Conservation (phyloP, 2,113 vertebrate genomes). For the Manacus vitellinus region DNA sequence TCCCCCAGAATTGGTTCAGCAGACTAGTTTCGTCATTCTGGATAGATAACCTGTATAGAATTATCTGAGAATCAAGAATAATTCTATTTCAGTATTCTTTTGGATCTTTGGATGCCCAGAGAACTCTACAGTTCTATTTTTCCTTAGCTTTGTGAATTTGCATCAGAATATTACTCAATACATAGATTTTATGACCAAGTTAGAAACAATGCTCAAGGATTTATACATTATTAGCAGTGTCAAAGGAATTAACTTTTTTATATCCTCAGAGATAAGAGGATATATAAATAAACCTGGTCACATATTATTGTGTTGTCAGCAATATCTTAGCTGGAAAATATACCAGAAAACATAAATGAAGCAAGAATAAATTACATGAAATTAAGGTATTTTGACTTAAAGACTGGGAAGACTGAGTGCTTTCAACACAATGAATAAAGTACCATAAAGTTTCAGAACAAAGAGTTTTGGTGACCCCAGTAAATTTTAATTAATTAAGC, state of each 20-base stretch:
- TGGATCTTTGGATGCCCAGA: background rate
- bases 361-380: background rate
- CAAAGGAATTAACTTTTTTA: background rate
- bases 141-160: background rate
- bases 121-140: background rate
- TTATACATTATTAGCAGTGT: background rate
- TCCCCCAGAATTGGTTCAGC: background rate
- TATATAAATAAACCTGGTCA: background rate
- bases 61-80: background rate
- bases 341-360: background rate
- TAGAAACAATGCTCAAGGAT: background rate
- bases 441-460: background rate
- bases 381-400: background rate
- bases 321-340: background rate
- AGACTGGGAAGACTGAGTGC: background rate
- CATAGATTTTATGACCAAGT: background rate
- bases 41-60: background rate
- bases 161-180: background rate
- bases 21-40: background rate
- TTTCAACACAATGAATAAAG: background rate
- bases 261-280: background rate
- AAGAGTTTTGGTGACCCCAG: background rate
- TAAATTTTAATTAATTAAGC: background rate
- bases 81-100: background rate
- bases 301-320: background rate